Conservation (phyloP, 2,113 vertebrate species). For the Anhinga anhinga region DNA sequence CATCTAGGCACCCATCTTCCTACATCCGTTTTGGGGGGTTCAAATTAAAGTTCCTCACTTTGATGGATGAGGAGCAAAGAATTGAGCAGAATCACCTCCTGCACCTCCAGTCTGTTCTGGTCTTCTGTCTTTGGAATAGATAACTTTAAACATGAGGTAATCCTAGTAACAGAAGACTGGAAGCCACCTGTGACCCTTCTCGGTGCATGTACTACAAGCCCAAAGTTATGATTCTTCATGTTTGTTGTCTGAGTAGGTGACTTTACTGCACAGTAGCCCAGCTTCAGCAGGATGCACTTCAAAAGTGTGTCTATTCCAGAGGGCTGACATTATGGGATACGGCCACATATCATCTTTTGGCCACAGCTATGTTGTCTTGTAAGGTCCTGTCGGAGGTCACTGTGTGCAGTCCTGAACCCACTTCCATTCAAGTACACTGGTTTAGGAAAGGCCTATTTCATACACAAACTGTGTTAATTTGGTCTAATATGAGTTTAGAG, state of each 20-base stretch:
- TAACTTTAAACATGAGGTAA: neutral
- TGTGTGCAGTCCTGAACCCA: neutral
- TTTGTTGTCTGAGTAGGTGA: neutral
- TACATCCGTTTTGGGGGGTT: neutral
- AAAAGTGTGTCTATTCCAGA: neutral
- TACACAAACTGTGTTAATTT: neutral
- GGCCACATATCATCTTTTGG: neutral
- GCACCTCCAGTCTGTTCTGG: neutral
- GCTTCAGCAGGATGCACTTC: neutral
- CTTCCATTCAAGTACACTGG: neutral
- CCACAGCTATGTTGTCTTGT: neutral
- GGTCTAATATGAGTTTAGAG: neutral
- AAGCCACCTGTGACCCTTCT: neutral
- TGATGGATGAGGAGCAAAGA: neutral
- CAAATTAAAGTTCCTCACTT: neutral
- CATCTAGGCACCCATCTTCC: neutral
- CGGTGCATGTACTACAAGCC: neutral
- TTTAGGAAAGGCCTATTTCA: neutral
- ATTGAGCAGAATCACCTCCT: neutral
- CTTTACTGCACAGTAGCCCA: neutral
- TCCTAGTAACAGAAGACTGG: neutral
- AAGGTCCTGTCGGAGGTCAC: neutral
- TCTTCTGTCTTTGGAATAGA: neutral
- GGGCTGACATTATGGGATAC: neutral
- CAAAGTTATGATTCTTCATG: neutral